Conservation (phyloP, 2,888 invertebrate genomes). For the Branchellion lobata region DNA sequence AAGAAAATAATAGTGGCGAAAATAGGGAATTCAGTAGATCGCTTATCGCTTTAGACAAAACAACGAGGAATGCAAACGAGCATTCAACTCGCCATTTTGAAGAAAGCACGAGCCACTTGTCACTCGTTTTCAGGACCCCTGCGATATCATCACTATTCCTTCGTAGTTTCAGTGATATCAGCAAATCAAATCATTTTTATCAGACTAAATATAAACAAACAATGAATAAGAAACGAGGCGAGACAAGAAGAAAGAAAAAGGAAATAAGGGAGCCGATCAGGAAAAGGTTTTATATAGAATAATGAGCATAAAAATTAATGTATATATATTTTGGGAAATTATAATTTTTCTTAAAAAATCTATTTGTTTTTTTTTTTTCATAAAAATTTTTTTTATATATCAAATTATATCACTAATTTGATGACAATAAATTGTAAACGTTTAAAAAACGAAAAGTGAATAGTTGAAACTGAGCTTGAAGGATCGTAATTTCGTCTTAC, state of each 20-base stretch:
- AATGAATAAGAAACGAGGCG: neutral
- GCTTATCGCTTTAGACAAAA: neutral
- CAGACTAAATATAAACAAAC: neutral
- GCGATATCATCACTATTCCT: conserved; percentile 13
- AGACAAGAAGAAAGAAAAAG: neutral
- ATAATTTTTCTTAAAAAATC: neutral
- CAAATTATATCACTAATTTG: too few relatives aligned
- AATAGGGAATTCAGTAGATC: conserved; percentile 10
- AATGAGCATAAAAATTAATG: too few relatives aligned
- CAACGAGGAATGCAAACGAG: neutral
- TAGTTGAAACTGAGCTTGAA: neutral
- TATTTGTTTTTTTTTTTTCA: neutral
- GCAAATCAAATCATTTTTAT: neutral
- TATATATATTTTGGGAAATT: neutral
- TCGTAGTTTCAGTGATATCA: neutral
- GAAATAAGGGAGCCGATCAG: neutral
- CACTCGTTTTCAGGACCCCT: conserved; percentile 17
- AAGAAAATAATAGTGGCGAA: too few relatives aligned
- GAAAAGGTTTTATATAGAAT: too few relatives aligned
- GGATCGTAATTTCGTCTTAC: neutral
- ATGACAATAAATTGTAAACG: neutral
- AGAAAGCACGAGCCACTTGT: neutral
- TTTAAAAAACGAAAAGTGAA: neutral
- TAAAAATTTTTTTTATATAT: too few relatives aligned
- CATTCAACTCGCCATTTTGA: neutral